phyloP scores from a whole-genome alignment of 2,888 invertebrate species.

The Uropetala carovei region DNA sequence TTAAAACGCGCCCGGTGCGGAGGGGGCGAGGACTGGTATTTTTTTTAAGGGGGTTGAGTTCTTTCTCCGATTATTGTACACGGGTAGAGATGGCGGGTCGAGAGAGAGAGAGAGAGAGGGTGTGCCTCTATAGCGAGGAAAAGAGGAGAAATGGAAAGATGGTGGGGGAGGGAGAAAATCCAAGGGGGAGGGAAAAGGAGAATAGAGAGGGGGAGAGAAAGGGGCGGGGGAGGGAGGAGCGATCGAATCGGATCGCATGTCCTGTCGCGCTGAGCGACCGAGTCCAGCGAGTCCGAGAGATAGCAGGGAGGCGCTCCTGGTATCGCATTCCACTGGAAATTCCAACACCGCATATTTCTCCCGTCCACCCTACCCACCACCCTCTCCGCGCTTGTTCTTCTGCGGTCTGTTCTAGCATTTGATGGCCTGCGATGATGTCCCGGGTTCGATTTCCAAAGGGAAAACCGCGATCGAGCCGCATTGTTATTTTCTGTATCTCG shows the following conservation, averaged over 20 bases:
- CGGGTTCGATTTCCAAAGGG: constrained; percentile 8
- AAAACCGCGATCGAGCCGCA: constrained; percentile 11
- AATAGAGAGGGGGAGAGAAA: not conserved
- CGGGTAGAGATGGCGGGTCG: too few relatives aligned
- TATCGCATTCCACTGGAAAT: constrained; percentile 28
- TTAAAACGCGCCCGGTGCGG: not conserved
- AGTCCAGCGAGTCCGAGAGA: not conserved
- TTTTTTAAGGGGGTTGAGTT: not conserved
- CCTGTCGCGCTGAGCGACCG: constrained; percentile 14
- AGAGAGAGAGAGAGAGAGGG: not conserved
- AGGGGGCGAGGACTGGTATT: not conserved
- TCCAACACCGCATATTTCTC: not conserved
- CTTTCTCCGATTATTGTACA: not conserved
- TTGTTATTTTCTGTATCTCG: not conserved
- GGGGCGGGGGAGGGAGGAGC: not conserved
- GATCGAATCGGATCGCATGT: constrained; percentile 17
- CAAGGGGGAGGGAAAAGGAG: not conserved
- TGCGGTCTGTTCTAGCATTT: constrained; percentile 1
- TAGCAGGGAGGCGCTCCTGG: constrained; percentile 10
- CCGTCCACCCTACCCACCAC: not conserved
- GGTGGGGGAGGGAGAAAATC: not conserved
- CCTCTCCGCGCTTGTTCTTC: not conserved
- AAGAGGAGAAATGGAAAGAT: too few relatives aligned
- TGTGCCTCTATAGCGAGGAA: too few relatives aligned
- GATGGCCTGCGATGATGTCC: not conserved